Evolutionary conservation across 2,113 vertebrate genomes (phyloP).

Genomic region (Corythornis madagascariensis): DNA sequence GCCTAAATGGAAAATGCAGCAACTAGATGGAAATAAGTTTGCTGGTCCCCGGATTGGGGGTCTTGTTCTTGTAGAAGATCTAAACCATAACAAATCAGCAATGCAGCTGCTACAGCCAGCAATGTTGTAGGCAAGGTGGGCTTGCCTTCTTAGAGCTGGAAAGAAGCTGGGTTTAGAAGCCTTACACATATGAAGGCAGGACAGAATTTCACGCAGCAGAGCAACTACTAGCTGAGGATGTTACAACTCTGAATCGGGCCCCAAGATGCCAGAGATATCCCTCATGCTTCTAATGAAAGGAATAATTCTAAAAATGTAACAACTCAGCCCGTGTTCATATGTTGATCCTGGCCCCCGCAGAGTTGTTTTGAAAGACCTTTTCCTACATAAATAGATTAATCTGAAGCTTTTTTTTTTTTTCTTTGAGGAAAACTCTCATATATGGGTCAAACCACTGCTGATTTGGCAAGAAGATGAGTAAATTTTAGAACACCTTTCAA

Average conservation of each 20-base stretch:
- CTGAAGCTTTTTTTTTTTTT: conserved; percentile 35
- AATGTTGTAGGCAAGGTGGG: background rate
- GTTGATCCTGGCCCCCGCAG: conserved; percentile 68
- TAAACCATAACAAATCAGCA: background rate
- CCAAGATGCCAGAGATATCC: conserved; percentile 33
- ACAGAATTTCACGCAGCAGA: background rate
- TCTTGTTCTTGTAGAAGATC: background rate
- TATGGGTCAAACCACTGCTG: conserved; percentile 56
- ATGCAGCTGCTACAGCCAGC: background rate
- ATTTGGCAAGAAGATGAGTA: conserved; percentile 57
- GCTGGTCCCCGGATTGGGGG: background rate
- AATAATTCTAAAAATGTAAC: conserved; percentile 73
- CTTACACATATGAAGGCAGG: background rate
- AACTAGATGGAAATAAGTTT: background rate
- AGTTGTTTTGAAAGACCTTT: conserved; percentile 69
- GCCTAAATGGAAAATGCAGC: background rate
- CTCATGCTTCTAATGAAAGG: conserved; percentile 73
- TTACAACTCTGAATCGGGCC: conserved; percentile 23
- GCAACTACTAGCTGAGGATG: conserved; percentile 44
- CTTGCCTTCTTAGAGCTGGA: background rate
- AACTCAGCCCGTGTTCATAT: conserved; percentile 62
- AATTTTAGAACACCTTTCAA: conserved; percentile 28
- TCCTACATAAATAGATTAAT: conserved; percentile 55
- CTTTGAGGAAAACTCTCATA: background rate
- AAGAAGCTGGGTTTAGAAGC: background rate